These are phyloP conservation scores for Edolisoma coerulescens DNA, from an alignment of 2,113 vertebrate genomes.

Conservation along the genomic window DNA sequence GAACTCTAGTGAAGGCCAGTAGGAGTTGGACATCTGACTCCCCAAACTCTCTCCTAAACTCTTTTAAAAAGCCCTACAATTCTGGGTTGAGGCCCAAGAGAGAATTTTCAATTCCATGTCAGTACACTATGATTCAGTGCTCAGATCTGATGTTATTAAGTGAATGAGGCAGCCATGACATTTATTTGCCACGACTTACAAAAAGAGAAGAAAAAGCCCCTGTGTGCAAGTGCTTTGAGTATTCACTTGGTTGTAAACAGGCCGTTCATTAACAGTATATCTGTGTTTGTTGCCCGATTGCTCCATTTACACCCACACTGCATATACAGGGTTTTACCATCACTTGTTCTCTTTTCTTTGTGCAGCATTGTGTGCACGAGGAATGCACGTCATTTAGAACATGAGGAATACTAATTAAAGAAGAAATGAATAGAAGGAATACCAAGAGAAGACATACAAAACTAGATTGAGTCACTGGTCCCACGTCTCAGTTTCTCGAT, in stretches of 20 bases:
- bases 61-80: not conserved
- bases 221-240: fast-evolving
- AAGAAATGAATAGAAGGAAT: not conserved
- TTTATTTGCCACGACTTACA: not conserved
- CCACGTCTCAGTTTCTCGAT: not conserved
- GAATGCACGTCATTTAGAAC: not conserved
- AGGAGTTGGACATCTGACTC: not conserved
- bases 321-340: not conserved
- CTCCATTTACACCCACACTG: not conserved
- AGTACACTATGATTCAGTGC: not conserved
- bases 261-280: not conserved
- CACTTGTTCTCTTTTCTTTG: not conserved
- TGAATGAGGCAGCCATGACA: not conserved
- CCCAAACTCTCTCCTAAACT: not conserved
- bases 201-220: not conserved
- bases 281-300: too few relatives aligned
- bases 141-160: not conserved
- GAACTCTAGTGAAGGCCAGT: not conserved
- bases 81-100: not conserved
- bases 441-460: not conserved
- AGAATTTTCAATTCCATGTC: not conserved
- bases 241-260: not conserved
- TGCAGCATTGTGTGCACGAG: not conserved
- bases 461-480: not conserved
- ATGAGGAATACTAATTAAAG: not conserved